Evolutionary conservation across 2,113 vertebrate genomes (phyloP).

Genomic region (Pangasianodon gigas): DNA sequence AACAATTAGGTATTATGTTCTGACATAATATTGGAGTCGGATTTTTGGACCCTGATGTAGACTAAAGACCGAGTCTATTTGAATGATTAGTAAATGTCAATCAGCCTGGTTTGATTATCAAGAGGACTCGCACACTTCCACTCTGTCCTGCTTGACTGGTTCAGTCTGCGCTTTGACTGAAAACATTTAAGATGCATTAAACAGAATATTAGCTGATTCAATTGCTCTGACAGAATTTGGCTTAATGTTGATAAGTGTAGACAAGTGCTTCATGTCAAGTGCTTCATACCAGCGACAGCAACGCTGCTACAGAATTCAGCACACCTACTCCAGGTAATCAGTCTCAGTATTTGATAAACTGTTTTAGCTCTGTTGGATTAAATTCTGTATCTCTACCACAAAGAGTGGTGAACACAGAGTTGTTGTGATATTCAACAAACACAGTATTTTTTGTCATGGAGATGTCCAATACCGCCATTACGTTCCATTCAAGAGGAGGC

Average conservation of each 20-base stretch:
- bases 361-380: not conserved
- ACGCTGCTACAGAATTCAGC: not conserved
- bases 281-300: not conserved
- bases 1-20: not conserved
- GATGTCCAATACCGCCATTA: not conserved
- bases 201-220: not conserved
- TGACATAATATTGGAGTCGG: too few species aligned
- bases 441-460: not conserved
- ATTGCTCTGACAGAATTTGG: not conserved
- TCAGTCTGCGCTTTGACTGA: not conserved
- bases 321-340: not conserved
- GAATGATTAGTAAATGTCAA: not conserved
- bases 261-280: not conserved
- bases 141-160: not conserved
- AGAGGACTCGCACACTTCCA: not conserved
- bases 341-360: not conserved
- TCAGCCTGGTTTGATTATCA: constrained; percentile 26
- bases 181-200: not conserved
- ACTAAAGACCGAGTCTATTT: not conserved
- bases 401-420: too few species aligned
- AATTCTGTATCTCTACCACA: not conserved
- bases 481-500: not conserved
- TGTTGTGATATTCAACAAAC: too few species aligned
- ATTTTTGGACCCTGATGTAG: not conserved
- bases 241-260: not conserved